A percentile compares a stretch with the other conserved stretches of the same genome.
Evolutionary conservation across 2,888 invertebrate genomes (phyloP).

Genomic region (Electrophaes corylata): DNA sequence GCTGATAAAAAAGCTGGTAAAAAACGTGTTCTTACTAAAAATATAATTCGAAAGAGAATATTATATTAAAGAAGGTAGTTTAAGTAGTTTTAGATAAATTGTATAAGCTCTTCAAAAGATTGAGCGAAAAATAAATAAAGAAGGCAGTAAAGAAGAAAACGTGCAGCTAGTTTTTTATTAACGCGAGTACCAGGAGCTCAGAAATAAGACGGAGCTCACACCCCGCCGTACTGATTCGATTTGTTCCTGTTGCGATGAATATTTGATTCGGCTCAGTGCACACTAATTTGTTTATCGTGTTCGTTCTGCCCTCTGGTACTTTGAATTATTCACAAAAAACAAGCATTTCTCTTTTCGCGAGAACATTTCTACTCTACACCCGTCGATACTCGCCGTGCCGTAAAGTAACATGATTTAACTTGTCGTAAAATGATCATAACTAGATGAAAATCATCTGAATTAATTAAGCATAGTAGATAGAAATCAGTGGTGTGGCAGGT

Average conservation of each 20-base stretch:
- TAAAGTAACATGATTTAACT: too few species aligned
- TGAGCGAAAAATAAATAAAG: conserved; percentile 23
- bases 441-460: conserved; percentile 71
- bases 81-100: too few species aligned
- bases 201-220: conserved; percentile 72
- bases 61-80: too few species aligned
- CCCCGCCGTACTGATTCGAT: conserved; percentile 76
- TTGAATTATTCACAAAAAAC: conserved; percentile 58
- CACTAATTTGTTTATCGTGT: conserved; percentile 83
- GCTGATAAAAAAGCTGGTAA: too few species aligned
- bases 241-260: conserved; percentile 82
- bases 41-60: background rate
- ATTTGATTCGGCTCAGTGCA: conserved; percentile 82
- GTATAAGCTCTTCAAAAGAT: conserved; percentile 12
- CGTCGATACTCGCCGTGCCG: too few species aligned
- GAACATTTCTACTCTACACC: conserved; percentile 25
- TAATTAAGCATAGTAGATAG: conserved; percentile 75
- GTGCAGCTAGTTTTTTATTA: conserved; percentile 62
- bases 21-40: background rate
- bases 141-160: conserved; percentile 48
- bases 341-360: conserved; percentile 16
- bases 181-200: conserved; percentile 57
- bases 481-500: conserved; percentile 75
- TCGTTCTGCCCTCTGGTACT: conserved; percentile 64
- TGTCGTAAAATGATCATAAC: conserved; percentile 50